These are phyloP conservation scores for Apostichopus leukothele DNA, from an alignment of 53 echinoderm and acorn worm genomes.

Conservation along the genomic window DNA sequence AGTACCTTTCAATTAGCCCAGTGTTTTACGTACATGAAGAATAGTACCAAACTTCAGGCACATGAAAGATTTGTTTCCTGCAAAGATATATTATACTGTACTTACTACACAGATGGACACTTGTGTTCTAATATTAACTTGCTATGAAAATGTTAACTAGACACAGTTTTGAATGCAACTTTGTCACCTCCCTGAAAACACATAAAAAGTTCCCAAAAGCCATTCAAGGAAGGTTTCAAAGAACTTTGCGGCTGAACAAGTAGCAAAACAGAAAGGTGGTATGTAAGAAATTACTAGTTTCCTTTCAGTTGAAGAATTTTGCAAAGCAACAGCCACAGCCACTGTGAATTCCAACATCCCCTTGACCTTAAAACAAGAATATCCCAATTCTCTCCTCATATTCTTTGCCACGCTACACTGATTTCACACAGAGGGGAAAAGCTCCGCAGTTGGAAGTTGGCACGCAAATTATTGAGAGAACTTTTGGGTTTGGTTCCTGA, in stretches of 20 bases:
- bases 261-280: conserved; percentile 27
- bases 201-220: conserved; percentile 25
- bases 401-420: conserved; percentile 46
- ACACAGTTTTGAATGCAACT: background rate
- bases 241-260: conserved; percentile 27
- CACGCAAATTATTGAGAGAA: conserved; percentile 47
- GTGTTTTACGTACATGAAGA: too few relatives aligned
- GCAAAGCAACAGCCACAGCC: conserved; percentile 40
- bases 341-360: conserved; percentile 45
- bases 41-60: too few relatives aligned
- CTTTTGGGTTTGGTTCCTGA: conserved; percentile 43
- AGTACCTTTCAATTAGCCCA: too few relatives aligned
- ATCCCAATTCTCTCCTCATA: conserved; percentile 49
- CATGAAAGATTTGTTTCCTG: too few relatives aligned
- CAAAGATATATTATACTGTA: too few relatives aligned
- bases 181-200: conserved; percentile 35
- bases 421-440: conserved; percentile 46
- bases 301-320: conserved; percentile 30
- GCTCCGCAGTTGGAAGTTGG: conserved; percentile 32
- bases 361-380: conserved; percentile 45
- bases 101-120: too few relatives aligned
- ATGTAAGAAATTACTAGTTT: conserved; percentile 20
- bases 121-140: background rate
- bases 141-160: background rate
- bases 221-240: conserved; percentile 25